Base-by-base conservation (phyloP, 2,113 vertebrate genomes). In the Chloroceryle aenea region DNA sequence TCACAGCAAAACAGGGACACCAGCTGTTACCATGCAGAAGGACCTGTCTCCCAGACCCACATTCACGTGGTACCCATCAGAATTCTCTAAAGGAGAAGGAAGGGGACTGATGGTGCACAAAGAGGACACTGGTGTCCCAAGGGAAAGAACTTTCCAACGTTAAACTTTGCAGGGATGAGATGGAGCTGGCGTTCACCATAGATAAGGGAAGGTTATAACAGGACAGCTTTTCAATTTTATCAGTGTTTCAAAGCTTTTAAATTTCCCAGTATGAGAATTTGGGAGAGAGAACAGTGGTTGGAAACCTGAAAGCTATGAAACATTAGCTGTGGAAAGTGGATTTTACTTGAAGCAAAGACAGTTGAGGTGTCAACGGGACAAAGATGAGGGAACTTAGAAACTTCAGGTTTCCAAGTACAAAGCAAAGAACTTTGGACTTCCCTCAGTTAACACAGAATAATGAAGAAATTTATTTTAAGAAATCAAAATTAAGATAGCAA, bases 1-100 rank as follows among this genome's bases (percentile, higher is more conserved):
- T n/a, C n/a, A n/a, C n/a, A n/a, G n/a, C n/a, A n/a, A n/a, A n/a
- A 83, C 87, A 87, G 75, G 66, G 72, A 95, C 76, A 63, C 43
- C 62, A 19, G 9, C 5, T 32, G n/a, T 45, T 66, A 26, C 27
- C 48, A 29, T 7, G 34, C 42, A 21, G 32, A 32, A 38, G 42
- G 16, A 30, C 36, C 48, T 32, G 29, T 2, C 50, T 23, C 67
- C 42, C 76, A 20, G 53, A 6, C 45, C 7, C 2, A 1, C 26
- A 5, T 9, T 50, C 89, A 58, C 59, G 36, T 12, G 4, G 1
- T 14, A 25, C 30, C 6, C 1, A 1, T 2, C 1, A 88, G 50
- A 73, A 66, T 4, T n/a, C 75, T 29, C 79, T 14, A 5, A 18
- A 58, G 59, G 43, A 77, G 82, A 63, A 64, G 34, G 25, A 63